Conservation (phyloP, 2,888 invertebrate genomes). For the Eupeodes latifasciatus region DNA sequence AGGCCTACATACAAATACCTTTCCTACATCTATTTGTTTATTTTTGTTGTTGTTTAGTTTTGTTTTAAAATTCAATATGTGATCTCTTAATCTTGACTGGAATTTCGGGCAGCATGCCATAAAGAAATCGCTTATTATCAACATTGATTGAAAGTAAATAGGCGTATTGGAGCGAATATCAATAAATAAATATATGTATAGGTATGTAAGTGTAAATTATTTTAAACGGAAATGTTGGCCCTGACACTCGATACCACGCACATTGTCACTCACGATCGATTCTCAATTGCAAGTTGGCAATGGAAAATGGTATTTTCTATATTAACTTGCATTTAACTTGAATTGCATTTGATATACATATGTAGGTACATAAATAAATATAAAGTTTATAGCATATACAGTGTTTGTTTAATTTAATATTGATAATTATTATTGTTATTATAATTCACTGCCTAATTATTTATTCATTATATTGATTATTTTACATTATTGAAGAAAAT, state of each 20-base stretch:
- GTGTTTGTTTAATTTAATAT: background rate
- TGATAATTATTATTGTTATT: too few species aligned
- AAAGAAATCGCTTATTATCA: slow-evolving; percentile 30
- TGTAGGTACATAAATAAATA: too few species aligned
- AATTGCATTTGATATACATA: slow-evolving; percentile 19
- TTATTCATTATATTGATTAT: too few species aligned
- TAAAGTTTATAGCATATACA: too few species aligned
- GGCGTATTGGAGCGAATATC: slow-evolving; percentile 42
- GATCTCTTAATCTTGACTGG: slow-evolving; percentile 22
- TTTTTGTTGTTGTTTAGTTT: background rate
- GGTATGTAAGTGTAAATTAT: background rate
- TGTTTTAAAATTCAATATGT: background rate
- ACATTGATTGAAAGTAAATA: slow-evolving; percentile 27
- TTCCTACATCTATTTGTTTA: background rate
- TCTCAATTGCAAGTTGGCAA: slow-evolving; percentile 45
- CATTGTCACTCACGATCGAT: slow-evolving; percentile 40
- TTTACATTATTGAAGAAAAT: too few species aligned
- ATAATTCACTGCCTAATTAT: too few species aligned
- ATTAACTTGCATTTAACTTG: background rate
- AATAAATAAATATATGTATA: background rate
- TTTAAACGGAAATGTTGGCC: slow-evolving; percentile 56
- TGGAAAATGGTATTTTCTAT: slow-evolving; percentile 26
- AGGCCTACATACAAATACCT: background rate
- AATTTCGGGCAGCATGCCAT: slow-evolving; percentile 41
- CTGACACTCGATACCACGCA: slow-evolving; percentile 61